A percentile compares a stretch with the other conserved stretches of the same genome.
phyloP scores from a whole-genome alignment of 30 jellyfish, hydroid and myxozoan genomes.

The Hydractinia echinata region DNA sequence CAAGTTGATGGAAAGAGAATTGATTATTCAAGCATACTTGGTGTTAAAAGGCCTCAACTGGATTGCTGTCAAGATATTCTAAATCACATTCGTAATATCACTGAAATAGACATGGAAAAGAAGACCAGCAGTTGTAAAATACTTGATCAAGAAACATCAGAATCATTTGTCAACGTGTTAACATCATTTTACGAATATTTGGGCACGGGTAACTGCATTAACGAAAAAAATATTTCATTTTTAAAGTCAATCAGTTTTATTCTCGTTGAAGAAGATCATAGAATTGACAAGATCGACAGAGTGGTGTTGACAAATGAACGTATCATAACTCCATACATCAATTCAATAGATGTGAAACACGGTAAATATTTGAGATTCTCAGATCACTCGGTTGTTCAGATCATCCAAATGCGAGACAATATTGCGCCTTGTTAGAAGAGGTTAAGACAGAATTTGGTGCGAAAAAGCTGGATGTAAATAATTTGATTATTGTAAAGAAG shows the following conservation, averaged over 20 bases:
- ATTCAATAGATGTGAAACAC: conserved; percentile 16
- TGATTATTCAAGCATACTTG: background rate
- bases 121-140: background rate
- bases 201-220: background rate
- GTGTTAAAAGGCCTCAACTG: background rate
- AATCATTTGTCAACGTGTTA: background rate
- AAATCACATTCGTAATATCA: background rate
- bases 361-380: conserved; percentile 36
- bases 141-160: background rate
- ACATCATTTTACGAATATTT: background rate
- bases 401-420: conserved; percentile 28
- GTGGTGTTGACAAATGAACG: conserved; percentile 14
- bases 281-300: conserved; percentile 31
- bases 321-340: conserved; percentile 47
- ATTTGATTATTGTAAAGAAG: background rate
- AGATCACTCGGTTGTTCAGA: conserved; percentile 33
- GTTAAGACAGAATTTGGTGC: background rate
- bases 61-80: background rate
- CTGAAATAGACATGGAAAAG: background rate
- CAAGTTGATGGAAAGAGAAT: background rate
- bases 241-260: conserved; percentile 13
- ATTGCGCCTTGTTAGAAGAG: conserved; percentile 25
- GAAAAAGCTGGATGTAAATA: conserved; percentile 28
- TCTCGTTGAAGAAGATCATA: conserved; percentile 8
- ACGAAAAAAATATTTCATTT: background rate